Evolutionary conservation across 2,888 invertebrate genomes (phyloP).

Genomic region (Oegoconia quadripuncta): DNA sequence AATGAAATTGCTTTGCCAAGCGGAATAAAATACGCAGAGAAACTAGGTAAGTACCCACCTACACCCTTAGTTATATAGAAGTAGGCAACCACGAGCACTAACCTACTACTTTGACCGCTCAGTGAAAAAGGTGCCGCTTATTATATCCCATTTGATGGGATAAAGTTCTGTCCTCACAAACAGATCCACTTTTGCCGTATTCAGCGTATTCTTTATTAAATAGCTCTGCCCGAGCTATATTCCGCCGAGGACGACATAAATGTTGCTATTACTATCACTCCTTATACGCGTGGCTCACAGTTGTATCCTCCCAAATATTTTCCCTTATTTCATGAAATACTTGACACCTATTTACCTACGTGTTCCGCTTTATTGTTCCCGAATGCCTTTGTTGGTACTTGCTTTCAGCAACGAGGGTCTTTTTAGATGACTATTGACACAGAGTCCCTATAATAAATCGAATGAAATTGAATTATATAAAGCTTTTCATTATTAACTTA

Average conservation of each 20-base stretch:
- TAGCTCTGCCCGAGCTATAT: conserved; percentile 42
- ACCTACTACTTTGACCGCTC: conserved; percentile 9
- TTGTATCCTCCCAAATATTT: conserved; percentile 1
- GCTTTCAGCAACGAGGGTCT: conserved; percentile 16
- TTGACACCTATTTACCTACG: conserved; percentile 37
- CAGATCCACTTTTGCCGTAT: conserved; percentile 33
- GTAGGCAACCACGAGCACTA: too few relatives aligned
- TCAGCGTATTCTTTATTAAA: conserved; percentile 45
- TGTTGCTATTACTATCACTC: conserved; percentile 23
- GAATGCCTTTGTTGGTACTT: conserved; percentile 25
- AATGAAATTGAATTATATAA: too few relatives aligned
- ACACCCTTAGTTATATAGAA: conserved; percentile 8
- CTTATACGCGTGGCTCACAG: neutral
- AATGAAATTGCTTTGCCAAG: conserved; percentile 8
- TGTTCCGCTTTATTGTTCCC: conserved; percentile 33
- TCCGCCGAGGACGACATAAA: conserved; percentile 28
- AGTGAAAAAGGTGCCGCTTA: conserved; percentile 17
- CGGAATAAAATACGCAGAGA: conserved; percentile 7
- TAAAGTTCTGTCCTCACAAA: conserved; percentile 31
- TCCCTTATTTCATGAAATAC: conserved; percentile 10
- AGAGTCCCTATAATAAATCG: neutral
- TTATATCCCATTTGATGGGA: conserved; percentile 24
- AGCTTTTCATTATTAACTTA: too few relatives aligned
- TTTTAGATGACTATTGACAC: conserved; percentile 5
- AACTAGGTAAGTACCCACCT: too few relatives aligned